Base-by-base conservation (phyloP, 2,797 vertebrate species). In the Crenuchus spilurus region DNA sequence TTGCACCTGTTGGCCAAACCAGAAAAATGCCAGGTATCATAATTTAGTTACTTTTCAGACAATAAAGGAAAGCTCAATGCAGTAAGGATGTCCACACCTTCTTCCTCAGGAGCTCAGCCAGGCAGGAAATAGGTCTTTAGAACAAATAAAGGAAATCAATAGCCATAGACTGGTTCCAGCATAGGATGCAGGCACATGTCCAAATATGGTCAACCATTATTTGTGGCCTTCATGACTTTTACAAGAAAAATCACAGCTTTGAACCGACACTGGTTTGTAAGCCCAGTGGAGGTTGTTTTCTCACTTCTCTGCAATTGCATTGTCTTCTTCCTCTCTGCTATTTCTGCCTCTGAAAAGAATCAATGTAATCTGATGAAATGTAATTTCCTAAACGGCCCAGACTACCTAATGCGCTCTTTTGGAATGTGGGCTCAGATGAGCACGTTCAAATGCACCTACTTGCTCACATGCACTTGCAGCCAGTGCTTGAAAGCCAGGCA, bases 391-490 rank as follows among this genome's bases (percentile, higher is more conserved):
- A 22, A 61, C 6, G n/a, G 28, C 42, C 18, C 61, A 30, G 22
- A 63, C 31, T 13, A 16, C 2, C 26, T 20, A 31, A 31, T n/a
- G 20, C 22, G n/a, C 60, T 46, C 7, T 64, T 42, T 58, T 33
- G 18, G n/a, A 41, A 28, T 7, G 8, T 14, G 3, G 33, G 51
- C 71, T 22, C 39, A 60, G 60, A 66, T 58, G 31, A 55, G 55
- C 58, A 58, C 69, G 49, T 9, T 14, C 61, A 73, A 41, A 46
- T 18, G n/a, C 41, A 37, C 58, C 14, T 41, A 49, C 62, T 62
- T 42, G 44, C 73, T 58, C 24, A 49, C 76, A 71, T 30, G 41
- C 44, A 58, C 58, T 65, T 66, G 71, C 55, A 74, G 70, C 72
- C 69, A 67, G 65, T 67, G 60, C 44, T 54, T 31, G 63, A 83